Percentiles rank a stretch among this genome's conserved stretches.
These are phyloP conservation scores for Sinonovacula constricta DNA, from an alignment of 1,140 invertebrate genomes.

Conservation along the genomic window DNA sequence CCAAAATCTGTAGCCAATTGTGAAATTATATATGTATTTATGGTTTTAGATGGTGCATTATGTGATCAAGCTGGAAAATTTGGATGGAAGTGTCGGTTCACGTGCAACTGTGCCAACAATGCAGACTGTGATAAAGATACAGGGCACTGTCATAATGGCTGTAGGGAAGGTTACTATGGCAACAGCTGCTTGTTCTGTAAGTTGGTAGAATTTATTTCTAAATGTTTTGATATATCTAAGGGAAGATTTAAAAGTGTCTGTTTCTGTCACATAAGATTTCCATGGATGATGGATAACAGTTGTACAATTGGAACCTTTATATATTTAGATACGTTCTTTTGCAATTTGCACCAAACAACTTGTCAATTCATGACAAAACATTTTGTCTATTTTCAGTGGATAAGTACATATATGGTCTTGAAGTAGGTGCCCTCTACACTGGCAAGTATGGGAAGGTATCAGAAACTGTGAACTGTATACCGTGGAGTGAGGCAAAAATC, in stretches of 20 bases:
- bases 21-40: neutral
- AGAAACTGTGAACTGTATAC: slow-evolving; percentile 16
- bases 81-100: slow-evolving; percentile 45
- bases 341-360: no score
- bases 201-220: neutral
- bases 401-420: slow-evolving; percentile 33
- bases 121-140: slow-evolving; percentile 35
- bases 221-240: neutral
- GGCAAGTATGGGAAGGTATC: neutral
- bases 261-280: no score
- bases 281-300: no score
- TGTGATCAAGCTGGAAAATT: slow-evolving; percentile 41
- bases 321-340: no score
- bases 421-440: slow-evolving; percentile 15
- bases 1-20: no score
- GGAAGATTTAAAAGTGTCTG: no score
- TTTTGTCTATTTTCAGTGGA: slow-evolving; percentile 19
- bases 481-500: slow-evolving; percentile 22
- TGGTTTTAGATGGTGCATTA: slow-evolving; percentile 24
- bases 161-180: slow-evolving; percentile 33
- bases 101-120: slow-evolving; percentile 25
- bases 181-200: slow-evolving; percentile 27
- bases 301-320: no score
- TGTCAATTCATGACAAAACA: no score
- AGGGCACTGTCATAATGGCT: slow-evolving; percentile 14